phyloP scores from a whole-genome alignment of 2,797 vertebrate genomes.

The Mus spretus region DNA sequence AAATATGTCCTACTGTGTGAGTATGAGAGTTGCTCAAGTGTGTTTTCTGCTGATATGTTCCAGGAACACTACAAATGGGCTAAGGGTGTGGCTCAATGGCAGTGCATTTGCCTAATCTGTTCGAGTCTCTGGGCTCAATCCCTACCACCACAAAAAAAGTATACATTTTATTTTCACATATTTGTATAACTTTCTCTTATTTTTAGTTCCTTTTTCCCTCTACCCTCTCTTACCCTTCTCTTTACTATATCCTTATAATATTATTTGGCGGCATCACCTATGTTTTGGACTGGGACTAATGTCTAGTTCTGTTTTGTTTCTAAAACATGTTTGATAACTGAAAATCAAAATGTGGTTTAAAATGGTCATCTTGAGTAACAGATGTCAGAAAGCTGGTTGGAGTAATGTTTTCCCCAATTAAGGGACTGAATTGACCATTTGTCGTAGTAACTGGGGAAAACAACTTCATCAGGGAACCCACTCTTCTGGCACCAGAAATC shows the following conservation, averaged over 20 bases:
- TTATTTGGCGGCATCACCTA: constrained; percentile 69
- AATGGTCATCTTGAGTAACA: constrained; percentile 75
- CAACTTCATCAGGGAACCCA: constrained; percentile 68
- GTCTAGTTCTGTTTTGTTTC: constrained; percentile 75
- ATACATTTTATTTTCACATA: constrained; percentile 60
- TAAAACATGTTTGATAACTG: constrained; percentile 77
- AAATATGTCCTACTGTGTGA: constrained; percentile 8
- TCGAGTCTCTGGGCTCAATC: neutral
- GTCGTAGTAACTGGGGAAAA: constrained; percentile 77
- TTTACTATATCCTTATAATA: constrained; percentile 57
- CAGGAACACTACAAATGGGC: neutral
- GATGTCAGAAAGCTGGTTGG: constrained; percentile 73
- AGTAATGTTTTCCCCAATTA: constrained; percentile 80
- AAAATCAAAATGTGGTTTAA: constrained; percentile 67
- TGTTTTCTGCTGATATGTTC: constrained; percentile 16
- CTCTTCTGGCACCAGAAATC: constrained; percentile 70
- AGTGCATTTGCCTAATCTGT: neutral
- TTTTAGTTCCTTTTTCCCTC: neutral
- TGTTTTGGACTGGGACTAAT: constrained; percentile 70
- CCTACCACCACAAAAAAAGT: neutral
- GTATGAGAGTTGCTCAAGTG: constrained; percentile 46
- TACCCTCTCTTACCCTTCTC: neutral
- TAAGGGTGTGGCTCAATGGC: neutral
- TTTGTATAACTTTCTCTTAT: neutral
- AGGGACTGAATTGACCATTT: constrained; percentile 78